phyloP scores from a whole-genome alignment of 2,888 invertebrate genomes.

The Linnaemya vulpina region DNA sequence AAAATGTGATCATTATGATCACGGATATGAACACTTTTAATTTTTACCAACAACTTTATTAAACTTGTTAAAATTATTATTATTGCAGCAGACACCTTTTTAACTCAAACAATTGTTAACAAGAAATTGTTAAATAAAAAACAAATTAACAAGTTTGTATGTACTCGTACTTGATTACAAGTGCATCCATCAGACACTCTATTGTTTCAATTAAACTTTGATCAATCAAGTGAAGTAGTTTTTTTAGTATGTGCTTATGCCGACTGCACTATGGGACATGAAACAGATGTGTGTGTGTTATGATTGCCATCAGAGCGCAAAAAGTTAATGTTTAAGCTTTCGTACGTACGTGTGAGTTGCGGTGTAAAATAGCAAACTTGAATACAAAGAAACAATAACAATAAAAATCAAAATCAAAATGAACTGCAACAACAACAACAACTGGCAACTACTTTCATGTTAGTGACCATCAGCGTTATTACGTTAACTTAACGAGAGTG shows the following conservation, averaged over 20 bases:
- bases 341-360: too few species aligned
- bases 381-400: slow-evolving; percentile 16
- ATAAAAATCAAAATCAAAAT: slow-evolving; percentile 7
- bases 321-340: not conserved
- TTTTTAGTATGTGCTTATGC: slow-evolving; percentile 26
- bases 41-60: not conserved
- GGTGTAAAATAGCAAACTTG: slow-evolving; percentile 11
- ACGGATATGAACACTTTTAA: not conserved
- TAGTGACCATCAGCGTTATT: slow-evolving; percentile 62
- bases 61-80: slow-evolving; percentile 22
- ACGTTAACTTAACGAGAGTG: slow-evolving; percentile 55
- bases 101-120: slow-evolving; percentile 9
- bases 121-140: not conserved
- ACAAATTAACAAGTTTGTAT: slow-evolving; percentile 5
- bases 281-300: not conserved
- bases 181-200: slow-evolving; percentile 9
- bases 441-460: slow-evolving; percentile 42
- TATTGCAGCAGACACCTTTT: not conserved
- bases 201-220: slow-evolving; percentile 64
- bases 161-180: slow-evolving; percentile 23
- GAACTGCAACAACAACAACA: slow-evolving; percentile 1
- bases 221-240: slow-evolving; percentile 59
- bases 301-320: slow-evolving; percentile 44
- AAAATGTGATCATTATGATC: not conserved
- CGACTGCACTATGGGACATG: slow-evolving; percentile 24